Base-by-base conservation (phyloP, 1,140 invertebrate genomes). In the Heliconius himera region DNA sequence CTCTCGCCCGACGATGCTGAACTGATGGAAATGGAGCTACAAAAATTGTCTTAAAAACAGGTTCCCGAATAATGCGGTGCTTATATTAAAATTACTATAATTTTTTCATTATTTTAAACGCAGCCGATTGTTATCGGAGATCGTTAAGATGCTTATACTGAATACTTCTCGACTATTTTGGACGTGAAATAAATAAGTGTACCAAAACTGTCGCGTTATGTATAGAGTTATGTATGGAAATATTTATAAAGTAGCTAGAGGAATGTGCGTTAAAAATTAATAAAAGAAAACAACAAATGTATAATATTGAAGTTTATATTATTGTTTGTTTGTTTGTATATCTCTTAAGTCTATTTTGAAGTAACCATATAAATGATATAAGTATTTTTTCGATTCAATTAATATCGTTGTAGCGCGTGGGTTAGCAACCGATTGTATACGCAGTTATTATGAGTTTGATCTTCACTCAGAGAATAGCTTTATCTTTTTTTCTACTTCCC, bases 21-120 rank as follows among this genome's bases (percentile, higher is more conserved):
- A 74, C 76, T 82, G 77, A 77, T 88, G 88, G 85, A 78, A 91
- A 88, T 91, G 74, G 75, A 73, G 33, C 66, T 33, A 70, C 60
- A 73, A 74, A 80, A 75, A 75, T 76, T 80, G 51, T 80, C 60
- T 49, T 66, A n/a, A n/a, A 8, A 49, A 70, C 74, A n/a, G 74
- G 74, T 76, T 70, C 18, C 49, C 8, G 4, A 29, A 75, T 76
- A 76, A 76, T 76, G 60, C n/a, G 74, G 74, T 76, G 36, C 60
- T 76, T 76, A 70, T 76, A 76, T 70, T 70, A 76, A 76, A 76
- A 76, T 76, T 76, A 76, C 60, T 70, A 76, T 70, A 76, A 76
- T 76, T 76, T 76, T 77, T 72, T 46, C 33, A 77, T 71, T 33
- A 71, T 77, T 49, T 77, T 77, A 77, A 77, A 71, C 66, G 70